phyloP scores from a whole-genome alignment of 2,797 vertebrate species.

The Decapterus maruadsi region DNA sequence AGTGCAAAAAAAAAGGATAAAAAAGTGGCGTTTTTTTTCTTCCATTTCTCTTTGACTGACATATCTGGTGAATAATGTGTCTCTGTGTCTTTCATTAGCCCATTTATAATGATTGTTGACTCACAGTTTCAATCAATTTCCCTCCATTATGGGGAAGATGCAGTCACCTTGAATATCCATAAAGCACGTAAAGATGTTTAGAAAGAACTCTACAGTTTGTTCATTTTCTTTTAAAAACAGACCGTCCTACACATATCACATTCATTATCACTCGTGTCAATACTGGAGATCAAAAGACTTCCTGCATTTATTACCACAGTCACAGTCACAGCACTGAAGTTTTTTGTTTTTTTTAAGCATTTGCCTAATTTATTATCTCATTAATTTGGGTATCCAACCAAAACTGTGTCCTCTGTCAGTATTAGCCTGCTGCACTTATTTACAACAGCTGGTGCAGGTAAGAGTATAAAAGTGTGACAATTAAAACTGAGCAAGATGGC shows the following conservation, averaged over 20 bases:
- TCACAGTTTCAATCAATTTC: constrained; percentile 27
- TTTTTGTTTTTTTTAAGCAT: no score
- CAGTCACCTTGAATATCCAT: constrained; percentile 12
- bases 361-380: no score
- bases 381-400: no score
- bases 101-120: constrained; percentile 40
- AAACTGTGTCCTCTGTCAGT: neutral
- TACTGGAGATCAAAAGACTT: neutral
- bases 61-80: constrained; percentile 23
- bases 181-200: constrained; percentile 3
- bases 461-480: neutral
- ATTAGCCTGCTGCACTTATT: neutral
- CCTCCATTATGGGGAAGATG: constrained; percentile 13
- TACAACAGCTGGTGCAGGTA: neutral
- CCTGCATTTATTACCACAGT: constrained; percentile 5
- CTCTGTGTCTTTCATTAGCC: constrained; percentile 34
- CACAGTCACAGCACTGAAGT: neutral
- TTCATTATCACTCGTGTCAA: neutral
- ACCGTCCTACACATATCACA: neutral
- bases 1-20: constrained; percentile 33
- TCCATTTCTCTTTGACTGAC: constrained; percentile 14
- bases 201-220: constrained; percentile 1
- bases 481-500: neutral
- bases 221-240: constrained; percentile 2
- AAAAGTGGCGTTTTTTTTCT: constrained; percentile 29